Evolutionary conservation across 2,113 vertebrate genomes (phyloP), one percentile per base, ranked within the genome.

Genomic region (Anarhynchus alexandrinus): DNA sequence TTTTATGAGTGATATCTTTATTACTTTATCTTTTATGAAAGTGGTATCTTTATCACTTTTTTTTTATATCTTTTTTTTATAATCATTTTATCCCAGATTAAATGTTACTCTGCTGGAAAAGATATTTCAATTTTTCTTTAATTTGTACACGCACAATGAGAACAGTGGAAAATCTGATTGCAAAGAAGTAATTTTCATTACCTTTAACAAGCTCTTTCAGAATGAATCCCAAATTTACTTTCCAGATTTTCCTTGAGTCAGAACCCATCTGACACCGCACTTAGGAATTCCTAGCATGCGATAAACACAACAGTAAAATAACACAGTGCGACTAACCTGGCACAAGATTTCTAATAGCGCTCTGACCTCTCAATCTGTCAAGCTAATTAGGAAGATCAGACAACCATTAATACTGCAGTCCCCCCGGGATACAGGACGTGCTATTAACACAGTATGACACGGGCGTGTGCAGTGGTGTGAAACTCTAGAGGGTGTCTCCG

Each of bases 291-390:
- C 83, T 86, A 94, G 87, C 81, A 54, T 6, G 19, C 25, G 61
- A 81, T 65, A 93, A 96, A 87, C 61, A 86, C 80, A 95, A 79
- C 55, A 93, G 91, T 66, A 57, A 88, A 88, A 93, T 54, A 81
- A 69, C 83, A 82, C 5, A 38, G 34, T 66, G 54, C 81, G 79
- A 30, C 61, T 69, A 88, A 90, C 90, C 81, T 90, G 88, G 86
- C 69, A 83, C 49, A 40, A 26, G 67, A 27, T 61, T 90, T 65
- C 89, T 91, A 71, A 40, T 29, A 64, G 83, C 82, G 67, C 65
- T 93, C 51, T 82, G 88, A 94, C 70, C 94, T 38, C 78, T 36
- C 76, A 90, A 66, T 96, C 96, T 97, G 87, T 91, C 87, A 69
- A 65, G 92, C 84, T 94, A 79, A 90, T 96, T 89, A 96, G 88